Conservation (phyloP, 2,888 invertebrate genomes). For the Drosophila nr. medialis region DNA sequence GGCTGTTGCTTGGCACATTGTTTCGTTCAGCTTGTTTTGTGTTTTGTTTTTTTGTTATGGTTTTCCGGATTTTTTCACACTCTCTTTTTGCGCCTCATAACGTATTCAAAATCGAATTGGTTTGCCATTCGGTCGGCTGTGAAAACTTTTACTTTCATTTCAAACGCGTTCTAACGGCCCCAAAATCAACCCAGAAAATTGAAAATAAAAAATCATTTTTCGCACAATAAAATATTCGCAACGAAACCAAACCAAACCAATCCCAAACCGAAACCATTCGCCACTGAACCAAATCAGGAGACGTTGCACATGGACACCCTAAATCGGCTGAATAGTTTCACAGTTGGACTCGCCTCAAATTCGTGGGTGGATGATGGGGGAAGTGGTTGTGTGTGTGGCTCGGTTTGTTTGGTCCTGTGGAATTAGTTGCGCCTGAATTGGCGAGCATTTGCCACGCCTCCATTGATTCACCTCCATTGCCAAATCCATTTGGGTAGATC, state of each 20-base stretch:
- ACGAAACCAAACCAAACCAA: conserved; percentile 23
- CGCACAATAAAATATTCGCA: conserved; percentile 81
- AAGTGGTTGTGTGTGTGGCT: neutral
- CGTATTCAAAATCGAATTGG: conserved; percentile 80
- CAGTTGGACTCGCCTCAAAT: conserved; percentile 36
- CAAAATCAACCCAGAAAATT: conserved; percentile 60
- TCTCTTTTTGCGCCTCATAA: conserved; percentile 78
- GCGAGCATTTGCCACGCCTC: conserved; percentile 65
- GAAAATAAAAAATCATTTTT: conserved; percentile 81
- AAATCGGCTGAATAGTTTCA: conserved; percentile 47
- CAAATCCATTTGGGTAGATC: conserved; percentile 30
- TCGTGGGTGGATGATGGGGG: conserved; percentile 2
- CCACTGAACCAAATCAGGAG: conserved; percentile 15
- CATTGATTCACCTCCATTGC: neutral
- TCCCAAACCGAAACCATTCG: conserved; percentile 15
- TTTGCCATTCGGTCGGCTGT: conserved; percentile 65
- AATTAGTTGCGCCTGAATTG: conserved; percentile 83
- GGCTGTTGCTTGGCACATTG: conserved; percentile 23
- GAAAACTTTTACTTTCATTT: conserved; percentile 72
- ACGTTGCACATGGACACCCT: conserved; percentile 31
- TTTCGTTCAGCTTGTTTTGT: conserved; percentile 1
- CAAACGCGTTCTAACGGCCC: conserved; percentile 38
- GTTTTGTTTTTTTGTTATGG: conserved; percentile 47
- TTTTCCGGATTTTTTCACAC: conserved; percentile 75
- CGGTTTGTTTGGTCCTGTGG: conserved; percentile 23